Conservation (phyloP, 2,888 invertebrate species). For the Seira musarum region DNA sequence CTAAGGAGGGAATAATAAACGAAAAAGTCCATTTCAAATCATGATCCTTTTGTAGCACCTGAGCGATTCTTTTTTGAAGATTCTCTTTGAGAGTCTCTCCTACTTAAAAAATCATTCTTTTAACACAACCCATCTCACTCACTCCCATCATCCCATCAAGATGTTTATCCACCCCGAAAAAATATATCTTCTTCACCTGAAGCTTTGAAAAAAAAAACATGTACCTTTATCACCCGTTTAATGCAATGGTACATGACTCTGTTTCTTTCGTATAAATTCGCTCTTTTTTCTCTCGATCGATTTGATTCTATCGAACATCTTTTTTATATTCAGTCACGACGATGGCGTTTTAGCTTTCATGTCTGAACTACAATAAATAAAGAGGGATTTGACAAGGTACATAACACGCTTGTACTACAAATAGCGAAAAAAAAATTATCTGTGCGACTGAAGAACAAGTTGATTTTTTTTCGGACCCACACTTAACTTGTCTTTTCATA, state of each 20-base stretch:
- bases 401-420: too few relatives aligned
- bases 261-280: too few relatives aligned
- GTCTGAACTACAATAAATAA: constrained; percentile 45
- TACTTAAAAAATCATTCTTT: constrained; percentile 34
- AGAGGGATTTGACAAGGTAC: constrained; percentile 40
- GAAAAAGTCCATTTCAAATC: too few relatives aligned
- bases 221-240: constrained; percentile 47
- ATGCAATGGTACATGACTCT: constrained; percentile 41
- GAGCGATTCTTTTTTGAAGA: too few relatives aligned
- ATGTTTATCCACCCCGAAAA: too few relatives aligned
- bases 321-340: constrained; percentile 51
- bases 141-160: too few relatives aligned
- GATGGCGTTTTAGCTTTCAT: constrained; percentile 38
- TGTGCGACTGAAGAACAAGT: constrained; percentile 15
- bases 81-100: constrained; percentile 19
- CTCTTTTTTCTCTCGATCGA: constrained; percentile 31
- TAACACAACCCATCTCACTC: too few relatives aligned
- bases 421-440: neutral
- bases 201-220: constrained; percentile 34
- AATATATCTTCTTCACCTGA: too few relatives aligned
- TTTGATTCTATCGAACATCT: constrained; percentile 36
- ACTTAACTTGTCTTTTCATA: neutral
- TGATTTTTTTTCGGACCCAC: constrained; percentile 33
- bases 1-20: too few relatives aligned
- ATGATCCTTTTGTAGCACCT: too few relatives aligned